Evolutionary conservation across 2,797 vertebrate species (phyloP).

Genomic region (Dicrostonyx torquatus): DNA sequence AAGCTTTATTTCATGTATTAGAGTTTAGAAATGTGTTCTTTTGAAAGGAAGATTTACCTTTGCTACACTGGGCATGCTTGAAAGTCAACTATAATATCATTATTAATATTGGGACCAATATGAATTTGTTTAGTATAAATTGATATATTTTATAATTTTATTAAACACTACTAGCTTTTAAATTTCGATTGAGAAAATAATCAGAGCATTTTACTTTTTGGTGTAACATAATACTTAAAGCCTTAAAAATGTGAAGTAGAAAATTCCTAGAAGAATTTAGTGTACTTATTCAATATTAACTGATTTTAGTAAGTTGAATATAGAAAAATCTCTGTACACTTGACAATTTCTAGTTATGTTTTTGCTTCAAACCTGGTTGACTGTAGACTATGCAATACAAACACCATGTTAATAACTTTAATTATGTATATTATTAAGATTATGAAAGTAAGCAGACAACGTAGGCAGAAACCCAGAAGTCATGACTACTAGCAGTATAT

Average conservation of each 20-base stretch:
- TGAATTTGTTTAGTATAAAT: background rate
- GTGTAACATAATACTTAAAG: background rate
- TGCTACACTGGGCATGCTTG: background rate
- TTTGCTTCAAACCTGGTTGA: background rate
- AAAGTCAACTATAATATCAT: background rate
- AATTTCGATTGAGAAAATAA: background rate
- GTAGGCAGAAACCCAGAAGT: background rate
- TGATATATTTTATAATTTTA: slow-evolving; percentile 5
- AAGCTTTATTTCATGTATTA: background rate
- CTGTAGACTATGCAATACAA: background rate
- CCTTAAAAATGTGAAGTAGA: background rate
- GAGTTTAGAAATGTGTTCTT: background rate
- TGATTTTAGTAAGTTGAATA: background rate
- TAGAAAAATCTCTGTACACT: background rate
- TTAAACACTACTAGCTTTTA: background rate
- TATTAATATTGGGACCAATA: background rate
- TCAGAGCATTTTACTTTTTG: background rate
- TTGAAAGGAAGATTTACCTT: background rate
- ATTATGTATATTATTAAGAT: background rate
- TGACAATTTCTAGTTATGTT: background rate
- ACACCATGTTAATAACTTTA: background rate
- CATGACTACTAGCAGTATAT: background rate
- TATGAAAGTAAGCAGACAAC: background rate
- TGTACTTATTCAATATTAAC: background rate
- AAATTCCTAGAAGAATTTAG: background rate